These are phyloP conservation scores for Alca torda DNA, from an alignment of 2,797 vertebrate genomes.

Conservation along the genomic window DNA sequence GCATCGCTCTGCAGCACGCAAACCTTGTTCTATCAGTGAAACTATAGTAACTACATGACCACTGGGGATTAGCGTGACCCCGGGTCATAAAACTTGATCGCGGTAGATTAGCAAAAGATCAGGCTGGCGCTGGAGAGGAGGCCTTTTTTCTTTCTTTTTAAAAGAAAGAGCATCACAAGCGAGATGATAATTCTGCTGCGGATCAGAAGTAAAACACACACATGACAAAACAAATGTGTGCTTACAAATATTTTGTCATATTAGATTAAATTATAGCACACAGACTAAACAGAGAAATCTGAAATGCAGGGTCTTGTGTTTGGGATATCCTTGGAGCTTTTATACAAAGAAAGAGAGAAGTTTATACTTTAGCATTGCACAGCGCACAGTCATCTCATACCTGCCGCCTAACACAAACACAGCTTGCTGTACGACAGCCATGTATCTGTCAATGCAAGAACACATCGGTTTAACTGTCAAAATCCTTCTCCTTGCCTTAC, in stretches of 20 bases:
- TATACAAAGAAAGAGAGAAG: conserved; percentile 60
- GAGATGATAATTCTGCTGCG: neutral
- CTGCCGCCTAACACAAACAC: neutral
- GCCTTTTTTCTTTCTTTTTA: neutral
- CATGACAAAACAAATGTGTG: conserved; percentile 34
- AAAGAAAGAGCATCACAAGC: neutral
- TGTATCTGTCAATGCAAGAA: neutral
- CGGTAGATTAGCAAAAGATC: conserved; percentile 43
- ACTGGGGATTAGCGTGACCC: conserved; percentile 50
- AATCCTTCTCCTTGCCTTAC: neutral
- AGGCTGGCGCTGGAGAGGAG: neutral
- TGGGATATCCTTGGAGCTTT: conserved; percentile 58
- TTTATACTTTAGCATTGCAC: conserved; percentile 19
- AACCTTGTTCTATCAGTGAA: conserved; percentile 53
- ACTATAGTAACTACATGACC: conserved; percentile 64
- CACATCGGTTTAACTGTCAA: neutral
- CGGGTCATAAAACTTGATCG: conserved; percentile 51
- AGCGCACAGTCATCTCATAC: conserved; percentile 12
- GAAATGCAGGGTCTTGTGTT: conserved; percentile 46
- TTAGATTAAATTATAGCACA: conserved; percentile 58
- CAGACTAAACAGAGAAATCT: conserved; percentile 68
- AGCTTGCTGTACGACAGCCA: accelerated
- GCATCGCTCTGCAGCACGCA: neutral
- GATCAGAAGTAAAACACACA: conserved; percentile 18
- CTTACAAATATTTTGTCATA: conserved; percentile 72